Base-by-base conservation (phyloP, 53 echinoderm and acorn worm species). In the Actinopyga echinites region DNA sequence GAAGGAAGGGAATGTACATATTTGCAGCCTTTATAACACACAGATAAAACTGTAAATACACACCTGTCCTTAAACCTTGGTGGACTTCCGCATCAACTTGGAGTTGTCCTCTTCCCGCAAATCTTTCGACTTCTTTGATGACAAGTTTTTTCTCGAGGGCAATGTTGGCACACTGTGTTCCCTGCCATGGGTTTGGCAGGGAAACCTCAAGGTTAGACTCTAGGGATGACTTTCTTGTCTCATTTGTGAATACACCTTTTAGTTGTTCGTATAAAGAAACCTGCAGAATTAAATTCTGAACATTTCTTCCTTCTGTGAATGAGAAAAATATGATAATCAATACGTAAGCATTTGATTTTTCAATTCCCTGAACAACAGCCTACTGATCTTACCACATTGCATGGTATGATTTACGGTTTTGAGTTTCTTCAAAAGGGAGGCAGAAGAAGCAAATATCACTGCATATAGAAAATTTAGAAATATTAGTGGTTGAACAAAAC, bases 171-270 rank as follows among this genome's bases (percentile, higher is more conserved):
- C 35, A 26, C 23, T 69, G 69, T n/a, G 69, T 69, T 37, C 38
- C 43, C 43, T 69, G 38, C 69, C 69, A 69, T 38, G 69, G 69
- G 22, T 69, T 69, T 2, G 69, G 69, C 23, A 69, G 69, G 1
- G 69, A 49, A 4, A 49, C 13, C 17, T 49, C 49, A 15, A 49
- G 17, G 49, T 49, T 17, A 15, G 49, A 32, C 8, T 69, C 40
- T 6, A 6, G 9, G 7, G n/a, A 38, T 40, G 24, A 22, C 38
- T 43, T 20, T 4, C 43, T 43, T 21, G 31, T 30, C 24, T 69
- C 69, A 21, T 12, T 19, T 9, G 8, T 43, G 24, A 2, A n/a
- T 4, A 22, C 23, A 38, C 19, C 44, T 4, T 33, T 43, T 40
- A 69, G 38, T 6, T 43, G 33, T 38, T 43, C 38, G 12, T 38